A percentile compares a stretch with the other conserved stretches of the same genome.
Conservation (phyloP, 2,888 invertebrate genomes). For the Ommatoiulus sabulosus region DNA sequence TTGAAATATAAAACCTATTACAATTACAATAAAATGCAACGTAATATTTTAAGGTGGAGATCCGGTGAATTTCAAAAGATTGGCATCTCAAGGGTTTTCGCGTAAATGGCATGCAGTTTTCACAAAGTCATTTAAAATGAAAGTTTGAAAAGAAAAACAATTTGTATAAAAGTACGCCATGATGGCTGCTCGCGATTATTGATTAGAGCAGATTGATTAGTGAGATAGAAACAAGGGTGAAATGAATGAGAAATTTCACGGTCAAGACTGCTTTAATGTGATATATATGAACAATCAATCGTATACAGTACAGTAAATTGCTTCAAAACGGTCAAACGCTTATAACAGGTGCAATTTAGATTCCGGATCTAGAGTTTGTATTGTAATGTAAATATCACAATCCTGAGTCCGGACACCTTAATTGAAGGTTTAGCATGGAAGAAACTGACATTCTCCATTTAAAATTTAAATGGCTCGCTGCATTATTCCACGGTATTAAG, state of each 20-base stretch:
- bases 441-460: not conserved
- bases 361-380: not conserved
- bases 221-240: not conserved
- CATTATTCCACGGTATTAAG: not conserved
- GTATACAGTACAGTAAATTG: not conserved
- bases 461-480: not conserved
- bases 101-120: too few species aligned
- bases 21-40: too few species aligned
- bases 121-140: too few species aligned
- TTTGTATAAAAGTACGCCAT: not conserved
- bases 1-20: too few species aligned
- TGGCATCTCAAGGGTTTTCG: too few species aligned
- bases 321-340: not conserved
- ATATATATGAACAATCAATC: not conserved
- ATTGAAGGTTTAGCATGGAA: not conserved
- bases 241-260: not conserved
- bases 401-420: not conserved
- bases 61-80: too few species aligned
- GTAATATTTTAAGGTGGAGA: too few species aligned
- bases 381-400: not conserved
- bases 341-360: not conserved
- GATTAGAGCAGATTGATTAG: not conserved
- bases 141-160: too few species aligned
- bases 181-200: not conserved
- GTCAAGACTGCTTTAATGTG: slow-evolving; percentile 38